Percentiles rank a stretch among this genome's conserved stretches.
Evolutionary conservation across 2,888 invertebrate species (phyloP).

Genomic region (Stenodera caucasica): DNA sequence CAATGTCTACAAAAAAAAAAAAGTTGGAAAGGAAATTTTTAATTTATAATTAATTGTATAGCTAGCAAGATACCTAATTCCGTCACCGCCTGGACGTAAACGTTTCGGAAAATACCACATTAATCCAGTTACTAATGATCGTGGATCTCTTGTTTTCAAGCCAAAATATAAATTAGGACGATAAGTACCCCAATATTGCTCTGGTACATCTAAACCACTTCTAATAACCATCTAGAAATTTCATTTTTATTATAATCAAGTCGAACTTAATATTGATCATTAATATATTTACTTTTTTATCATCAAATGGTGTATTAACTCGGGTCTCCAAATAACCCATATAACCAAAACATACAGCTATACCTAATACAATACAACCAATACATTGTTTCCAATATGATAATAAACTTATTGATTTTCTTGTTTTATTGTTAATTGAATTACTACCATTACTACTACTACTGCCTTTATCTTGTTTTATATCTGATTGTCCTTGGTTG

Average conservation of each 20-base stretch:
- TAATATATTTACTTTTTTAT: conserved; percentile 65
- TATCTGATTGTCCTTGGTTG: conserved; percentile 18
- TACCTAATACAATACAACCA: conserved; percentile 64
- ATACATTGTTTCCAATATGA: conserved; percentile 64
- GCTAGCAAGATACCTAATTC: conserved; percentile 62
- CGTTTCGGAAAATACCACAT: conserved; percentile 92
- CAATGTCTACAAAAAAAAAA: conserved; percentile 68
- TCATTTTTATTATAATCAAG: neutral
- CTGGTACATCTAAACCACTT: conserved; percentile 72
- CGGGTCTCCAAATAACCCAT: conserved; percentile 84
- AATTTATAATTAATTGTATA: too few species aligned
- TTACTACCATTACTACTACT: conserved; percentile 56
- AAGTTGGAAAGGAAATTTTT: too few species aligned
- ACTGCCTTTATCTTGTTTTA: conserved; percentile 45
- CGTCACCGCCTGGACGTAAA: conserved; percentile 69
- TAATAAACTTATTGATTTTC: conserved; percentile 37
- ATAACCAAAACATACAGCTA: conserved; percentile 76
- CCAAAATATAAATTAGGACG: conserved; percentile 88
- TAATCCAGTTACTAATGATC: conserved; percentile 87
- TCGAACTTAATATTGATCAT: conserved; percentile 11
- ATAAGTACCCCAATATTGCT: conserved; percentile 93
- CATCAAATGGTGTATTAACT: conserved; percentile 82
- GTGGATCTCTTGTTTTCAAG: conserved; percentile 84
- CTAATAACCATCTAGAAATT: conserved; percentile 67
- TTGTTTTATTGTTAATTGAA: conserved; percentile 40